These are phyloP conservation scores for Cenopis cana DNA, from an alignment of 2,888 invertebrate species.

Conservation along the genomic window DNA sequence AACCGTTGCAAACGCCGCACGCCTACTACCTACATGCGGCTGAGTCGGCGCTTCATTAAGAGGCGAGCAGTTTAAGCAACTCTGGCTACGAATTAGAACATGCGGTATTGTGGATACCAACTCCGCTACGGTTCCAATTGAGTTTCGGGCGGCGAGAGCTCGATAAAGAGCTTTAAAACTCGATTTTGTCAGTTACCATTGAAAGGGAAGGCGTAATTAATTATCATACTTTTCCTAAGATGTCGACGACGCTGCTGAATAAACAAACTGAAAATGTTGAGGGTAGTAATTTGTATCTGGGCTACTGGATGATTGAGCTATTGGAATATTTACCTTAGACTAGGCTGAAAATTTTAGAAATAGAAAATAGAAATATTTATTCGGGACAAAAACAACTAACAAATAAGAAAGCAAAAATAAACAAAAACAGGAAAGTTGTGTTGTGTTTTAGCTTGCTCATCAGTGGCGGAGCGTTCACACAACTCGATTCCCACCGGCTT, in stretches of 20 bases:
- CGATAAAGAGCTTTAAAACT: conserved; percentile 18
- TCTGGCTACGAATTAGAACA: conserved; percentile 46
- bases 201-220: not conserved
- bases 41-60: conserved; percentile 56
- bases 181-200: conserved; percentile 7
- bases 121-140: conserved; percentile 26
- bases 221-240: not conserved
- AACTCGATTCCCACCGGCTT: too few species aligned
- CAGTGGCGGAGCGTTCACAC: too few species aligned
- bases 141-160: conserved; percentile 3
- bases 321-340: too few species aligned
- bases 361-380: too few species aligned
- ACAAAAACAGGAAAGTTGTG: too few species aligned
- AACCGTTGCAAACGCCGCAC: conserved; percentile 34
- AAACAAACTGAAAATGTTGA: not conserved
- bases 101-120: conserved; percentile 43
- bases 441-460: too few species aligned
- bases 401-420: too few species aligned
- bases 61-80: conserved; percentile 46
- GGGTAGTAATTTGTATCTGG: not conserved
- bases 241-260: not conserved
- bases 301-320: not conserved
- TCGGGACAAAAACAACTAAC: too few species aligned
- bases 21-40: conserved; percentile 49
- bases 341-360: too few species aligned